These are phyloP conservation scores for Neria commutata DNA, from an alignment of 2,888 invertebrate genomes.

Conservation along the genomic window DNA sequence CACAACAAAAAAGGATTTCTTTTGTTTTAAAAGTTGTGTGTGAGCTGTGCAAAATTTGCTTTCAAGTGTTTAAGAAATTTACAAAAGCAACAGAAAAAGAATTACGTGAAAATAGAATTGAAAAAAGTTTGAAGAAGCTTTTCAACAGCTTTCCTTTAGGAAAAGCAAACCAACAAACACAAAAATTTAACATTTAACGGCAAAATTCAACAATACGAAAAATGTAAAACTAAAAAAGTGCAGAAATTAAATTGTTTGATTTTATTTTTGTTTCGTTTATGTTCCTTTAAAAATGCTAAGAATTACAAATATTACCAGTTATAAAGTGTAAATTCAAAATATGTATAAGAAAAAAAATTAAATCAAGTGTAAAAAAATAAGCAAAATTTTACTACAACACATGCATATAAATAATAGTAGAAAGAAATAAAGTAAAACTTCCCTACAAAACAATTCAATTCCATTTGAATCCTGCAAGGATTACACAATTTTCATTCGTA, in stretches of 20 bases:
- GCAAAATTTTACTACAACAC: conserved; percentile 14
- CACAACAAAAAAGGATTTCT: conserved; percentile 23
- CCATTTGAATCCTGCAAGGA: conserved; percentile 25
- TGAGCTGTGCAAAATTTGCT: conserved; percentile 27
- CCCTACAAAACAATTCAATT: conserved; percentile 3
- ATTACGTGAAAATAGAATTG: conserved; percentile 11
- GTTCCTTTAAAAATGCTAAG: too few species aligned
- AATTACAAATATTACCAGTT: background rate
- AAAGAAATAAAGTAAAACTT: conserved; percentile 16
- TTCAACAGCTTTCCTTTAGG: too few species aligned
- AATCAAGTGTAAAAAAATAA: conserved; percentile 3
- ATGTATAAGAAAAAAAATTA: background rate
- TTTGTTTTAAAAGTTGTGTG: conserved; percentile 32
- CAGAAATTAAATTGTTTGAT: too few species aligned
- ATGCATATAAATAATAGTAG: conserved; percentile 5
- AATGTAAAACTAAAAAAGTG: background rate
- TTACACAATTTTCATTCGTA: conserved; percentile 48
- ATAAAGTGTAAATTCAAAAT: background rate
- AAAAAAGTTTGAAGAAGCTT: background rate
- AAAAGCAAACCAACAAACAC: conserved; percentile 18
- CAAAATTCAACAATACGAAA: background rate
- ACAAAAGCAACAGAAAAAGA: conserved; percentile 7
- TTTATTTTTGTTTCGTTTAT: too few species aligned
- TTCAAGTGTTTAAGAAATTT: conserved; percentile 6
- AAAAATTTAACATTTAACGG: conserved; percentile 26